Evolutionary conservation across 1,140 invertebrate species (phyloP), one percentile per base, ranked within the genome.

Genomic region (Musca domestica): DNA sequence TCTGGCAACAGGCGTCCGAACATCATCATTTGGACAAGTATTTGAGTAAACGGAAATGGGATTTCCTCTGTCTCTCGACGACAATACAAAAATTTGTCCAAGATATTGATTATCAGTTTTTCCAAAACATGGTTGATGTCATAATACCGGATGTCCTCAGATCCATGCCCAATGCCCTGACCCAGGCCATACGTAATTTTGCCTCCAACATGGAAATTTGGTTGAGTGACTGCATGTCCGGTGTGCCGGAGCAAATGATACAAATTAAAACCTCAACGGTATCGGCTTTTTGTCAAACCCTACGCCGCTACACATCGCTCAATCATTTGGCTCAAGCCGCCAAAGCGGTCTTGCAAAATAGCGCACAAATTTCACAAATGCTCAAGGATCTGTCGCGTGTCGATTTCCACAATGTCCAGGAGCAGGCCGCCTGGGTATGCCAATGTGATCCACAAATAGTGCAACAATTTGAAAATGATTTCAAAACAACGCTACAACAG

Each of bases 351-450:
- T 88, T 99, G 65, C 94, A 96, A 83, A 99, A 99, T 84, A 90
- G 92, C 72, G 89, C 91, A 75, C 96, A 98, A 87, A 98, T 99
- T 73, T 89, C 89, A 75, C 95, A 99, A 87, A 99, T 99, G 97
- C 83, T 98, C 58, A 89, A 93, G 46, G 98, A 99, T 86, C 86
- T 99, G 54, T 98, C 96, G 85, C 90, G 95, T 74, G 96, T 98
- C 3, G 96, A 99, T 84, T 98, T 98, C 85, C 92, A 94, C 75
- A 97, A 98, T 86, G 95, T 98, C 3, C 56, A 83, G 74, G 85
- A 87, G 69, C 89, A 95, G 88, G 96, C 96, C 2, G 95, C 95
- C 0, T 99, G 96, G 96, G 96, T 98, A 2, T 98, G 96, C 82
- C 92, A 96, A 73, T 99, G 96, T 86, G 93, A 95, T 74, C 90